Conservation (phyloP, 2,888 invertebrate species). For the Gisinianus flammeolus region DNA sequence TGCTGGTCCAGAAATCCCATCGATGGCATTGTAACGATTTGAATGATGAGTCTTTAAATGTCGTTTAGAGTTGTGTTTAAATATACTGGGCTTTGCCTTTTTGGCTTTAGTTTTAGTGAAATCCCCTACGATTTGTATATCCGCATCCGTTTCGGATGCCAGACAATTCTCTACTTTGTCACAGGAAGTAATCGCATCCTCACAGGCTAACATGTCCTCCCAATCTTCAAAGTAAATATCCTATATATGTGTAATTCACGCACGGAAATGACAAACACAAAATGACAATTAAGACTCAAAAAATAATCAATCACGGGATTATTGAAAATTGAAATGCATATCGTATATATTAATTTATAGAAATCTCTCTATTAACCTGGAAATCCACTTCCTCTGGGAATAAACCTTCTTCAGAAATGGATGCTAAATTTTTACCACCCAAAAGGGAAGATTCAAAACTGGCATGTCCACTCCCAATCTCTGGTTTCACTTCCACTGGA, state of each 20-base stretch:
- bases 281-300: background rate
- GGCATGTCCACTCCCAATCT: slow-evolving; percentile 31
- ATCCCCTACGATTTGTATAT: slow-evolving; percentile 63
- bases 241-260: slow-evolving; percentile 42
- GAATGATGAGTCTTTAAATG: background rate
- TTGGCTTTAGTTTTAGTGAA: background rate
- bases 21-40: slow-evolving; percentile 11
- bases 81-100: background rate
- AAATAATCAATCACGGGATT: background rate
- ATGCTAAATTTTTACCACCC: slow-evolving; percentile 70
- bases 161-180: slow-evolving; percentile 69
- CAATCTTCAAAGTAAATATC: slow-evolving; percentile 59
- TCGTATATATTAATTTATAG: background rate
- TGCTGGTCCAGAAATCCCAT: slow-evolving; percentile 6
- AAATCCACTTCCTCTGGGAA: slow-evolving; percentile 78
- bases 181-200: slow-evolving; percentile 81
- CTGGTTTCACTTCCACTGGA: background rate
- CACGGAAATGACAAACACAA: background rate
- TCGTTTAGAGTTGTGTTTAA: too few species aligned
- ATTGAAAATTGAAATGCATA: too few species aligned
- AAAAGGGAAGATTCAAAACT: slow-evolving; percentile 54
- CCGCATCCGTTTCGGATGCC: slow-evolving; percentile 63
- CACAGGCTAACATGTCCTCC: slow-evolving; percentile 56
- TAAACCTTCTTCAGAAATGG: slow-evolving; percentile 80
- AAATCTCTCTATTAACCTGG: slow-evolving; percentile 69